Evolutionary conservation across 2,888 invertebrate species (phyloP).

Genomic region (Harpagoxenus sublaevis): DNA sequence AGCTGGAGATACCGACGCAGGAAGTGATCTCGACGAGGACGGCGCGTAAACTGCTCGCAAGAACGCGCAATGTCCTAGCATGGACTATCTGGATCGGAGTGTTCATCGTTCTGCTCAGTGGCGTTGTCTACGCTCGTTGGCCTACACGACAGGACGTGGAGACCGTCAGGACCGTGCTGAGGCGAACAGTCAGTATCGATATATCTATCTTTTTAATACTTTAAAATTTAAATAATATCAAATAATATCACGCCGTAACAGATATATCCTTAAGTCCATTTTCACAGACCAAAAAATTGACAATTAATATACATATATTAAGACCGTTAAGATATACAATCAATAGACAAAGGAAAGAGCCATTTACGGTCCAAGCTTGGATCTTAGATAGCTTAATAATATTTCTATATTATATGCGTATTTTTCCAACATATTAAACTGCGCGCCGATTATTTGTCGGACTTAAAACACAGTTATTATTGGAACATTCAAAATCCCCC

Average conservation of each 20-base stretch:
- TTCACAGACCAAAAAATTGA: neutral
- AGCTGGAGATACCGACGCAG: conserved; percentile 79
- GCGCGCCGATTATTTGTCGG: no score
- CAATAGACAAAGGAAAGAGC: no score
- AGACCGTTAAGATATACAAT: no score
- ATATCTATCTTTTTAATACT: neutral
- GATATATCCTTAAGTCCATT: neutral
- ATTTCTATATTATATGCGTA: no score
- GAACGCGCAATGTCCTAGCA: conserved; percentile 78
- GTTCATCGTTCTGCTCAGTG: conserved; percentile 78
- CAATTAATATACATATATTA: no score
- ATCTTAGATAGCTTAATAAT: no score
- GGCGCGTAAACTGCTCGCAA: conserved; percentile 80
- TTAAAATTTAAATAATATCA: neutral
- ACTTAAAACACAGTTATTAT: no score
- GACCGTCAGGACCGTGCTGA: conserved; percentile 82
- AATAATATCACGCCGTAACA: neutral
- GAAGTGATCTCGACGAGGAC: conserved; percentile 80
- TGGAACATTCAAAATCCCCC: no score
- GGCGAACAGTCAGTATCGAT: conserved; percentile 79
- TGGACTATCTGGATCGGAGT: conserved; percentile 80
- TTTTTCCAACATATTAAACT: no score
- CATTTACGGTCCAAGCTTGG: no score
- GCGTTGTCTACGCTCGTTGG: conserved; percentile 81
- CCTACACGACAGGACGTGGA: conserved; percentile 82